A percentile compares a stretch with the other conserved stretches of the same genome.
These are phyloP conservation scores for Alosa sapidissima DNA, from an alignment of 2,797 vertebrate species.

Conservation along the genomic window DNA sequence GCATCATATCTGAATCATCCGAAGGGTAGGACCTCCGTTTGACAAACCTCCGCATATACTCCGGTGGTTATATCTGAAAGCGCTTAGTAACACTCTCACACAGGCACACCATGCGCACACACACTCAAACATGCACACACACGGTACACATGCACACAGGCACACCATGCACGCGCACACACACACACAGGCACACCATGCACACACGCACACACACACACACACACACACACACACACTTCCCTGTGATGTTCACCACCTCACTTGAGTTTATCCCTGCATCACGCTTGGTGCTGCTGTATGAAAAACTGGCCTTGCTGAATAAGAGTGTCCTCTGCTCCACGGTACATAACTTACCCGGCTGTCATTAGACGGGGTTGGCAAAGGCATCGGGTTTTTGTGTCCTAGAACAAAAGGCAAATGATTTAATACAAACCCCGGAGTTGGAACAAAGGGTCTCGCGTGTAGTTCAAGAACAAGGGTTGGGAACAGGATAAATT, in stretches of 20 bases:
- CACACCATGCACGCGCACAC: not conserved
- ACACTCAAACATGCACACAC: conserved; percentile 2
- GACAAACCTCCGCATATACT: no score
- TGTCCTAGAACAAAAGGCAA: conserved; percentile 67
- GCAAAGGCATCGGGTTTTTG: conserved; percentile 17
- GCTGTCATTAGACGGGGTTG: conserved; percentile 17
- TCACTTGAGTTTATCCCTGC: not conserved
- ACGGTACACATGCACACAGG: not conserved
- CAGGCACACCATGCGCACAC: not conserved
- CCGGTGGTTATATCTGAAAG: no score
- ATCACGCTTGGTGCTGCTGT: conserved; percentile 21
- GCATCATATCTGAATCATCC: no score
- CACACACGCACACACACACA: conserved; percentile 21
- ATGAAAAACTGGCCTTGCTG: not conserved
- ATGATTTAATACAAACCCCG: conserved; percentile 62
- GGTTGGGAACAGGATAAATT: not conserved
- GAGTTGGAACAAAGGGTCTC: conserved; percentile 58
- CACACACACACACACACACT: conserved; percentile 20
- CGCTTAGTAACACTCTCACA: no score
- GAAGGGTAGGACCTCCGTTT: no score
- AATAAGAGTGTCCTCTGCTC: conserved; percentile 41
- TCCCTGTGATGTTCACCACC: conserved; percentile 16
- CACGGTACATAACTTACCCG: conserved; percentile 10
- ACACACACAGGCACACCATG: not conserved
- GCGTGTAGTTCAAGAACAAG: conserved; percentile 24